phyloP scores from a whole-genome alignment of 2,113 vertebrate species.

The Colinus virginianus region DNA sequence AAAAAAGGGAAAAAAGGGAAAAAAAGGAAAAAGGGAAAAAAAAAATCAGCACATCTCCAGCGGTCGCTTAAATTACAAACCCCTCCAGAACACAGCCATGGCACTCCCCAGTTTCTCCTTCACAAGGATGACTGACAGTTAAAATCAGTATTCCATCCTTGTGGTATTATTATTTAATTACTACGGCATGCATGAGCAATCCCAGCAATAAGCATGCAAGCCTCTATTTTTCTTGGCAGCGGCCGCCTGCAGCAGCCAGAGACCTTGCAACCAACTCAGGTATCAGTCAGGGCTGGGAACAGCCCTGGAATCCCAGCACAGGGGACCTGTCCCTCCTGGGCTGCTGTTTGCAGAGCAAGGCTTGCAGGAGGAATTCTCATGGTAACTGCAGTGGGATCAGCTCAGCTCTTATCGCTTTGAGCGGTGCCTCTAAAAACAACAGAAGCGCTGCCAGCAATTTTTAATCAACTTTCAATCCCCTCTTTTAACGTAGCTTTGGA shows the following conservation, averaged over 20 bases:
- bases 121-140: slow-evolving; percentile 51
- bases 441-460: not conserved
- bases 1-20: not conserved
- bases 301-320: not conserved
- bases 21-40: not conserved
- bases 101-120: slow-evolving; percentile 18
- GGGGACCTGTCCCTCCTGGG: not conserved
- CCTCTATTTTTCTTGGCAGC: slow-evolving; percentile 71
- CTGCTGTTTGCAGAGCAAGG: not conserved
- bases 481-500: not conserved
- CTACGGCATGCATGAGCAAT: slow-evolving; percentile 71
- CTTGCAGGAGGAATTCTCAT: not conserved
- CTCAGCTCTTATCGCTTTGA: not conserved
- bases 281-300: not conserved
- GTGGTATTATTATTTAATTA: slow-evolving; percentile 75
- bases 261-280: slow-evolving; percentile 55
- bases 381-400: not conserved
- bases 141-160: slow-evolving; percentile 53
- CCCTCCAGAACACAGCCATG: not conserved
- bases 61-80: slow-evolving; percentile 12
- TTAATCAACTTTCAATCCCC: not conserved
- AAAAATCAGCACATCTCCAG: not conserved
- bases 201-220: slow-evolving; percentile 40
- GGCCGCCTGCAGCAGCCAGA: slow-evolving; percentile 8
- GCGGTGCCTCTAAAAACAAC: not conserved